phyloP scores from a whole-genome alignment of 2,888 invertebrate genomes.

The Drosophila atripex region DNA sequence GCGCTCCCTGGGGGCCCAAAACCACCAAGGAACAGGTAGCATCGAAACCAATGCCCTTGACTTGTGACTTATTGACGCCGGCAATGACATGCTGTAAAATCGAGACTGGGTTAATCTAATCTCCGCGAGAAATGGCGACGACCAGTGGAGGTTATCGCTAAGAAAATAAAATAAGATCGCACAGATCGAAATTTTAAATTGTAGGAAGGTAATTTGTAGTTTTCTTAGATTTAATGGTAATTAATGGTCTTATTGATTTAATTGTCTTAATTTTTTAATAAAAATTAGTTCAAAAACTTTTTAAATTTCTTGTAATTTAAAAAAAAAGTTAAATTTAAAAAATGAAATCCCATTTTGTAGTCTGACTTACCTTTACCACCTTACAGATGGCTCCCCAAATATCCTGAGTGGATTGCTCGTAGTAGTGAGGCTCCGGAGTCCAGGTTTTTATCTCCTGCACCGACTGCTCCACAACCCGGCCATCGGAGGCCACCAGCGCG shows the following conservation, averaged over 20 bases:
- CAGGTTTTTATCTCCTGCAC: constrained; percentile 89
- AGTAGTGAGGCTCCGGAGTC: constrained; percentile 90
- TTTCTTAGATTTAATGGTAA: too few relatives aligned
- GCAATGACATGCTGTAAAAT: constrained; percentile 86
- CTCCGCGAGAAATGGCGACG: constrained; percentile 22
- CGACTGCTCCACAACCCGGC: constrained; percentile 87
- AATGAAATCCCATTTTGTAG: not conserved
- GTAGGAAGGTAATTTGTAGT: not conserved
- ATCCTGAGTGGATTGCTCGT: constrained; percentile 95
- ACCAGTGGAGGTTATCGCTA: constrained; percentile 48
- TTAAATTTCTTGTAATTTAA: too few relatives aligned
- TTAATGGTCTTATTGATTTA: too few relatives aligned
- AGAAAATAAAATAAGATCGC: constrained; percentile 11
- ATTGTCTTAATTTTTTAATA: too few relatives aligned
- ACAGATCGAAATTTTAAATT: not conserved
- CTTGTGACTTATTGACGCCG: constrained; percentile 85
- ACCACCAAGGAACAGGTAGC: constrained; percentile 97
- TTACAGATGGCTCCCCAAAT: constrained; percentile 90
- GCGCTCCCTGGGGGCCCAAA: constrained; percentile 88
- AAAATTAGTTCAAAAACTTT: too few relatives aligned
- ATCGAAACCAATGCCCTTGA: constrained; percentile 97
- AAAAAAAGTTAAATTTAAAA: not conserved
- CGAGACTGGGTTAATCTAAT: constrained; percentile 52
- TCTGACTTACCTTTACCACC: constrained; percentile 89
- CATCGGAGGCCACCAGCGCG: constrained; percentile 89